A percentile compares a stretch with the other conserved stretches of the same genome.
phyloP scores from a whole-genome alignment of 2,113 vertebrate species.

The Ctenodactylus gundi region DNA sequence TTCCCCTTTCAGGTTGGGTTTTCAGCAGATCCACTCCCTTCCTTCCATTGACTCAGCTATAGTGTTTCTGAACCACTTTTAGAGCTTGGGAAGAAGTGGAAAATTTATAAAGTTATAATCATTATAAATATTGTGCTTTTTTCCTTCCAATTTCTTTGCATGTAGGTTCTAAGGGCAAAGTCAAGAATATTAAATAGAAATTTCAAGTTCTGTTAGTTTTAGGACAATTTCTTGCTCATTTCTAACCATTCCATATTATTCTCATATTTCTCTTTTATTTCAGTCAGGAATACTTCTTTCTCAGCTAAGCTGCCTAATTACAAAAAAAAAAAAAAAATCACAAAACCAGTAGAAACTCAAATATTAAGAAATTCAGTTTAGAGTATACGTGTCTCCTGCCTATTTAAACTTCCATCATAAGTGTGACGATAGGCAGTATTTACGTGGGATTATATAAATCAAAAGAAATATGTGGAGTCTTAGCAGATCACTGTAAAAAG shows the following conservation, averaged over 20 bases:
- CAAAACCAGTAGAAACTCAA: conserved; percentile 48
- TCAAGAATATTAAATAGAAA: conserved; percentile 29
- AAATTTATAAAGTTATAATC: background rate
- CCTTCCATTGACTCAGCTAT: background rate
- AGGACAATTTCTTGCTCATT: conserved; percentile 35
- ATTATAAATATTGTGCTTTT: background rate
- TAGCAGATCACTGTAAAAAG: conserved; percentile 42
- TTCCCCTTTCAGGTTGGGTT: background rate
- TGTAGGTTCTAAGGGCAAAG: conserved; percentile 31
- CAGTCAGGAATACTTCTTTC: background rate
- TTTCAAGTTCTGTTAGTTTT: conserved; percentile 39
- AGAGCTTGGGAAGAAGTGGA: conserved; percentile 7
- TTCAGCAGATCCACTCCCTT: background rate
- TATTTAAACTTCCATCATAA: conserved; percentile 36
- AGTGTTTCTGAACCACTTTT: background rate
- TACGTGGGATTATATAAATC: conserved; percentile 15
- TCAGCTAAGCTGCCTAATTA: conserved; percentile 44
- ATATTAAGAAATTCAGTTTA: conserved; percentile 50
- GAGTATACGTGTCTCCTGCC: conserved; percentile 1
- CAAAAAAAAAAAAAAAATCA: conserved; percentile 40
- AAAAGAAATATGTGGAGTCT: conserved; percentile 31
- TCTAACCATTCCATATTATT: background rate
- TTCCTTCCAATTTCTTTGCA: conserved; percentile 36
- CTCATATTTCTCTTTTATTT: conserved; percentile 47
- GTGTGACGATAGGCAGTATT: background rate